Percentiles rank a stretch among this genome's conserved stretches.
Conservation (phyloP, 92 coral and sea anemone species). For the Bergia sp. region DNA sequence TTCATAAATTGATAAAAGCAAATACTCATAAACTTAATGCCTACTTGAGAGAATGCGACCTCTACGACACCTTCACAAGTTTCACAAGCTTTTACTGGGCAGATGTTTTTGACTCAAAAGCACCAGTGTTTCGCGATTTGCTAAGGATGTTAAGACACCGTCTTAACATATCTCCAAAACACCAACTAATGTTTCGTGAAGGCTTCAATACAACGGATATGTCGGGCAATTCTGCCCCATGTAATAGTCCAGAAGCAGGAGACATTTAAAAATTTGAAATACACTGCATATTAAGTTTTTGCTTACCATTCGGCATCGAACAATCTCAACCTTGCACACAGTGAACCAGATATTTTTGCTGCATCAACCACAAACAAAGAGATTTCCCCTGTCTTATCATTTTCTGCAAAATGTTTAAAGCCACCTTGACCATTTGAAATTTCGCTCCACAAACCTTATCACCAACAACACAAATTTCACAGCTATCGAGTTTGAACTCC, state of each 20-base stretch:
- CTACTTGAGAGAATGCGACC: constrained; percentile 9
- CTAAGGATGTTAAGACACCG: too few relatives aligned
- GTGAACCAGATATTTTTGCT: not conserved
- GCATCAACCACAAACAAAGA: not conserved
- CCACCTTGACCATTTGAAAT: not conserved
- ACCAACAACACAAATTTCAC: not conserved
- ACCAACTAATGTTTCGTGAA: too few relatives aligned
- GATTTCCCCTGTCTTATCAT: not conserved
- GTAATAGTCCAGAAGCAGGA: not conserved
- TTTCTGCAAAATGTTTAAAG: not conserved
- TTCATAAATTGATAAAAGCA: not conserved
- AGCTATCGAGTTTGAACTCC: too few relatives aligned
- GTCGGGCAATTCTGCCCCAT: not conserved
- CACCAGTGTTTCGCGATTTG: too few relatives aligned
- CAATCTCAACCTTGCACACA: not conserved
- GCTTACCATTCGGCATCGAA: not conserved
- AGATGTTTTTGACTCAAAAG: not conserved
- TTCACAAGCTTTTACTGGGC: constrained; percentile 9
- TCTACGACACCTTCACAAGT: constrained; percentile 9
- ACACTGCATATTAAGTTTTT: not conserved
- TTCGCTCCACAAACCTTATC: not conserved
- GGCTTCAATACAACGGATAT: too few relatives aligned
- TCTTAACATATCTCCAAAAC: too few relatives aligned
- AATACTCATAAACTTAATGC: constrained; percentile 6
- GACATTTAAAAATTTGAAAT: not conserved